A percentile compares a stretch with the other conserved stretches of the same genome.
Conservation (phyloP, 2,888 invertebrate genomes). For the Oxytorus armatus region DNA sequence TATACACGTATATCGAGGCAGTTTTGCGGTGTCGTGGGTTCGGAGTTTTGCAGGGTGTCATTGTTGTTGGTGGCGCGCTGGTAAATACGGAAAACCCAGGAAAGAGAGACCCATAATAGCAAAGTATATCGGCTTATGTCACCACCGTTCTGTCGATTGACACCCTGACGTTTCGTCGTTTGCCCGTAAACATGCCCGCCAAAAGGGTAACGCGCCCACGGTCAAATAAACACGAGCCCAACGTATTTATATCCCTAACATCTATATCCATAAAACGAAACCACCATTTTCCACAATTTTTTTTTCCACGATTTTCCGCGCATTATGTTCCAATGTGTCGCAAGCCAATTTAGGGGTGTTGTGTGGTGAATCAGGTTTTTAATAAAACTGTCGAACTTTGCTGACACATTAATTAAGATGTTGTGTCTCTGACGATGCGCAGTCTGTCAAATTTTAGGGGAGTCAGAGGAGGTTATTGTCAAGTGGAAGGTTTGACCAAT, state of each 20-base stretch:
- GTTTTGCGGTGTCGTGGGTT: constrained; percentile 69
- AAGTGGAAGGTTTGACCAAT: too few species aligned
- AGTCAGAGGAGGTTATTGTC: too few species aligned
- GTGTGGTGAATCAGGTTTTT: too few species aligned
- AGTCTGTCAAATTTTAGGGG: too few species aligned
- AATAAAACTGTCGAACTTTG: too few species aligned
- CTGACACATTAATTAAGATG: too few species aligned
- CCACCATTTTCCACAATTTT: background rate
- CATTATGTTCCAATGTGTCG: background rate
- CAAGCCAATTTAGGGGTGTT: background rate
- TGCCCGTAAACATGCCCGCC: constrained; percentile 27
- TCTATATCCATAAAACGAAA: background rate
- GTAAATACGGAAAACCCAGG: constrained; percentile 62
- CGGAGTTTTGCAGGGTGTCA: constrained; percentile 31
- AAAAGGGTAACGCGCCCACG: constrained; percentile 56
- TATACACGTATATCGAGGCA: constrained; percentile 70
- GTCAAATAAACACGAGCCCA: constrained; percentile 26
- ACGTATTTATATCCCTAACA: background rate
- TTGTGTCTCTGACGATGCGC: too few species aligned
- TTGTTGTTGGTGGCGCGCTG: constrained; percentile 39
- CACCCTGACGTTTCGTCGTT: constrained; percentile 69
- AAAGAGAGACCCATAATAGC: constrained; percentile 47
- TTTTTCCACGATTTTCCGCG: background rate
- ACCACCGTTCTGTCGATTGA: constrained; percentile 49
- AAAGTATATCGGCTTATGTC: constrained; percentile 74